phyloP scores from a whole-genome alignment of 64 coral and sea anemone genomes.

The Porites lutea region DNA sequence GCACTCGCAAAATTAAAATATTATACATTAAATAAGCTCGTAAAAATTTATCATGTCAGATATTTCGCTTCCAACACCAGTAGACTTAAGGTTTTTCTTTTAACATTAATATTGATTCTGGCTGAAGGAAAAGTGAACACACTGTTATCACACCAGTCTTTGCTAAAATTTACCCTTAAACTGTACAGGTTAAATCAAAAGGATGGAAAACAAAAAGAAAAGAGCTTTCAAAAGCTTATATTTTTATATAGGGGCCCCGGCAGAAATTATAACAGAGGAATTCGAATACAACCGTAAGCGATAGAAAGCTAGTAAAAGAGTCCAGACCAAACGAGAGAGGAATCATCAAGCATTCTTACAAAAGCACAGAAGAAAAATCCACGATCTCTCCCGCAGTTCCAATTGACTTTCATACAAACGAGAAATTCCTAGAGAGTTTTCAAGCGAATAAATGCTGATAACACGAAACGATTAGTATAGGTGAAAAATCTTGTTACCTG shows the following conservation, averaged over 20 bases:
- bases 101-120: too few relatives aligned
- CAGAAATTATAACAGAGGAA: neutral
- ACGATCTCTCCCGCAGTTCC: neutral
- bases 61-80: too few relatives aligned
- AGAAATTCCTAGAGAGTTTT: conserved; percentile 37
- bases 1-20: too few relatives aligned
- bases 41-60: too few relatives aligned
- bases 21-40: too few relatives aligned
- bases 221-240: too few relatives aligned
- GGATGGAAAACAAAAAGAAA: neutral
- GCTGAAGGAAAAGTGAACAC: too few relatives aligned
- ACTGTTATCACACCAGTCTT: neutral
- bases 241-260: neutral
- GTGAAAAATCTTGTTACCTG: neutral
- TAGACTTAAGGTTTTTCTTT: too few relatives aligned
- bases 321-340: neutral
- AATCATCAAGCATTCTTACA: neutral
- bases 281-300: neutral
- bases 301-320: neutral
- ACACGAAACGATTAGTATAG: neutral
- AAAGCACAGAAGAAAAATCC: neutral
- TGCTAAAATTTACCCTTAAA: too few relatives aligned
- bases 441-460: conserved; percentile 8
- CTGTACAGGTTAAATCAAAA: too few relatives aligned
- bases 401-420: conserved; percentile 32